A percentile compares a stretch with the other conserved stretches of the same genome.
phyloP scores from a whole-genome alignment of 2,113 vertebrate species.

The Microcebus lehilahytsara region DNA sequence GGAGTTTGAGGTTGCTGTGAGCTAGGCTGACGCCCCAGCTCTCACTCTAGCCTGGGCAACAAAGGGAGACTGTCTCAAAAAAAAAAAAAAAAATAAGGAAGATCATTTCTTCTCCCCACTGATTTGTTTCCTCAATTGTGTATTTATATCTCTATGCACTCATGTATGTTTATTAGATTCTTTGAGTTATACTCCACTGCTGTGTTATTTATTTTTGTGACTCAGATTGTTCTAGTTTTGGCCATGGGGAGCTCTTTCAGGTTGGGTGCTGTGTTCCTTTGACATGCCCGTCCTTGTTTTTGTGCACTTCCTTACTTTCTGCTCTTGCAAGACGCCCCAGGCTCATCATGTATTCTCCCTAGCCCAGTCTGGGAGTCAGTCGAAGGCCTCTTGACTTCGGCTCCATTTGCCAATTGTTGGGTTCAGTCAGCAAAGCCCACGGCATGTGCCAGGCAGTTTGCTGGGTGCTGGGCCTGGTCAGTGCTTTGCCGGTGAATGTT shows the following conservation, averaged over 20 bases:
- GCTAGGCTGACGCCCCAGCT: no score
- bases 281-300: background rate
- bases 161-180: fast-evolving
- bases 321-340: background rate
- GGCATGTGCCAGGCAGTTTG: background rate
- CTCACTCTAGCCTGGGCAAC: no score
- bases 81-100: background rate
- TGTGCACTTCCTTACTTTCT: background rate
- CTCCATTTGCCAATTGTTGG: background rate
- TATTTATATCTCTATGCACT: background rate
- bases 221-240: background rate
- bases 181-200: background rate
- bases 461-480: background rate
- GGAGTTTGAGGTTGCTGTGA: no score
- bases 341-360: background rate
- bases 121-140: background rate
- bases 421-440: background rate
- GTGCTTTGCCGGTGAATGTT: background rate
- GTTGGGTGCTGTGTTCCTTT: background rate
- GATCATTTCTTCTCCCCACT: background rate
- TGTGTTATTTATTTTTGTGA: background rate
- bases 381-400: background rate
- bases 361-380: background rate
- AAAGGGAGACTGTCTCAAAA: no score
- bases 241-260: background rate